phyloP scores from a whole-genome alignment of 2,797 vertebrate species.

The Lophius americanus region DNA sequence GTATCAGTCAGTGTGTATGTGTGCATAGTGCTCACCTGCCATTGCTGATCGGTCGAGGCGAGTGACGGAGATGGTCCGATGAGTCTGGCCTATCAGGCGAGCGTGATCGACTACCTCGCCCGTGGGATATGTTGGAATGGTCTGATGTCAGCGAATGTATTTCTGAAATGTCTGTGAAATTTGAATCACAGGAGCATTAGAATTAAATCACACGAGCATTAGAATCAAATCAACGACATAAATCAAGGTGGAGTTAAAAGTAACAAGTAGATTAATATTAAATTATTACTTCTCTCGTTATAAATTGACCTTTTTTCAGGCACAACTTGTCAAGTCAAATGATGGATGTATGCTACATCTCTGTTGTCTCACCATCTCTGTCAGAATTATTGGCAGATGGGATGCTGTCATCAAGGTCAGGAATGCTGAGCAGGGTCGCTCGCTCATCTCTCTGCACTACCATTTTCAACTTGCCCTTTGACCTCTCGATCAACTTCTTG shows the following conservation, averaged over 20 bases:
- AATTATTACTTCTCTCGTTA: not conserved
- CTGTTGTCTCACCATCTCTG: constrained; percentile 89
- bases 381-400: constrained; percentile 96
- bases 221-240: constrained; percentile 15
- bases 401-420: constrained; percentile 97
- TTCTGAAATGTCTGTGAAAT: constrained; percentile 96
- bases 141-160: constrained; percentile 98
- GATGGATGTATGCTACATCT: not conserved
- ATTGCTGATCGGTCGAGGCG: constrained; percentile 93
- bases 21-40: constrained; percentile 86
- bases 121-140: constrained; percentile 95
- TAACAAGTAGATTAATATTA: not conserved
- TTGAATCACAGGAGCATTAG: constrained; percentile 52
- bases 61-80: constrained; percentile 91
- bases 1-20: constrained; percentile 7
- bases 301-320: not conserved
- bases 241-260: constrained; percentile 11
- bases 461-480: constrained; percentile 99
- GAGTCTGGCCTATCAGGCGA: constrained; percentile 93
- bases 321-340: not conserved
- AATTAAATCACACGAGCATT: constrained; percentile 8
- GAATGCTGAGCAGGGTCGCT: constrained; percentile 93
- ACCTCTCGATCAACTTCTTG: constrained; percentile 97
- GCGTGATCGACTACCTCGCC: constrained; percentile 88
- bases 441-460: constrained; percentile 97